Percentiles rank a stretch among this genome's conserved stretches.
Evolutionary conservation across 2,888 invertebrate species (phyloP).

Genomic region (Ormyrus rosae): DNA sequence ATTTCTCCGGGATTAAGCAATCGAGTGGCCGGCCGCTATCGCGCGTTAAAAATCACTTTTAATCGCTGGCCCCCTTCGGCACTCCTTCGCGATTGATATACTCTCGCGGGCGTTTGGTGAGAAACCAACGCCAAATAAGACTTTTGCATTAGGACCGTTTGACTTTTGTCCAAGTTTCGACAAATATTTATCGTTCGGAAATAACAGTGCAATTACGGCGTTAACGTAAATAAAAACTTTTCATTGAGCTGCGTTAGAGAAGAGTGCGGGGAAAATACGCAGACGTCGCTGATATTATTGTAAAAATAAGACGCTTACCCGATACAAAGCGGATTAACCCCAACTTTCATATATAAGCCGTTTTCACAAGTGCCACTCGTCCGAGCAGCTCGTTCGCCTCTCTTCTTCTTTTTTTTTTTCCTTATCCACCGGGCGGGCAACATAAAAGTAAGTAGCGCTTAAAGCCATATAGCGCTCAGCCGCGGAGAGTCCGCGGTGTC

Average conservation of each 20-base stretch:
- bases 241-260: too few relatives aligned
- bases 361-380: conserved; percentile 23
- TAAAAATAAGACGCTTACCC: neutral
- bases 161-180: neutral
- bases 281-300: neutral
- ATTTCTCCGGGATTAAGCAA: conserved; percentile 28
- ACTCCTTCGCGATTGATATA: conserved; percentile 10
- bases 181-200: neutral
- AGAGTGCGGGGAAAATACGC: too few relatives aligned
- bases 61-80: conserved; percentile 2
- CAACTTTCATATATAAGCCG: neutral
- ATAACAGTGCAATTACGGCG: too few relatives aligned
- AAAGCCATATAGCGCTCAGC: conserved; percentile 11
- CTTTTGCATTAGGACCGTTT: neutral
- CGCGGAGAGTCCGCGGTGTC: neutral
- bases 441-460: conserved; percentile 25
- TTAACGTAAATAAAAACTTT: too few relatives aligned
- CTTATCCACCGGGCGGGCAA: neutral
- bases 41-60: conserved; percentile 26
- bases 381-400: neutral
- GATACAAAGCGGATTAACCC: neutral
- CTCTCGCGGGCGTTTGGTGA: neutral
- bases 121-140: neutral
- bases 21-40: conserved; percentile 4
- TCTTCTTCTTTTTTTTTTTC: neutral